Base-by-base conservation (phyloP, 2,888 invertebrate species). In the Baronia brevicornis region DNA sequence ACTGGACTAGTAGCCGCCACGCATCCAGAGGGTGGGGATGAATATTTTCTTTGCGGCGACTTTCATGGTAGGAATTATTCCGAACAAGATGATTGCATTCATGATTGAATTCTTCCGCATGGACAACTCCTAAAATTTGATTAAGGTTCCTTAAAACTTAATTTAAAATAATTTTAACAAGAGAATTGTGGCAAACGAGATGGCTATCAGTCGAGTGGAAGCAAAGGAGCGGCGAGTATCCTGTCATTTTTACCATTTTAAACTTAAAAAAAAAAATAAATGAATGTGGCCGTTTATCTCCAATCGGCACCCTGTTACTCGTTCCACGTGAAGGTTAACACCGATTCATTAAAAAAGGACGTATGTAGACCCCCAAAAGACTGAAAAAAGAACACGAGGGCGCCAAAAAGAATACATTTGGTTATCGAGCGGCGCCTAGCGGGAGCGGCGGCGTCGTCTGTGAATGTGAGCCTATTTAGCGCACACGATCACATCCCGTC, bases 261-360 rank as follows among this genome's bases (percentile, higher is more conserved):
- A 57, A 32, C 20, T 22, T 26, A 39, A 45, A 33, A 51, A 58
- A 58, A 60, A 54, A 64, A 54, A 43, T 52, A 59, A 54, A 58
- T 48, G 46, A 55, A 56, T 59, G 52, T 45, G 48, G 57, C 48
- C 57, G 66, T 75, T 82, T 80, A 84, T 84, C 82, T 82, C 46
- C 66, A 75, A 82, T 84, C 82, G 67, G 75, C 82, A 82, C 80
- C 82, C 79, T 69, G 78, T 82, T 77, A 78, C 72, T 72, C 70
- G 79, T 77, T 66, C 74, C 68, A 72, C 58, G 71, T 59, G 78
- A 79, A 82, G 82, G 80, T 82, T 82, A 82, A 82, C 82, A 82
- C 82, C 70, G 80, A 79, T 80, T 78, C 77, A 73, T 79, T 82
- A 75, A 82, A 80, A 80, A 80, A 78, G 57, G 57, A 75, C 60